Base-by-base conservation (phyloP, 2,113 vertebrate genomes). In the Manacus vitellinus region DNA sequence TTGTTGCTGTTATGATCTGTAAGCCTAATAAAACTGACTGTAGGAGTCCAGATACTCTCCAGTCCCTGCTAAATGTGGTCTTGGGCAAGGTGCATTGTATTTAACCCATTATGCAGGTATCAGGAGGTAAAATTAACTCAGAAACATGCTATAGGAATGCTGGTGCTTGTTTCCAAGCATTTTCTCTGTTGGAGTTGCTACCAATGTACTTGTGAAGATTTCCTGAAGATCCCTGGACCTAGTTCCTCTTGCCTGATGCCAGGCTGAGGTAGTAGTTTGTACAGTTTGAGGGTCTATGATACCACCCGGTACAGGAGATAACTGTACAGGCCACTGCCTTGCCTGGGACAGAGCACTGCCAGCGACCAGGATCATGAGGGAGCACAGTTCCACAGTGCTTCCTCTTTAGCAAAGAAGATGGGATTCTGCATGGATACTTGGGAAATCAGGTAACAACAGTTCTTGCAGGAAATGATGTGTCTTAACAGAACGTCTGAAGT, bases 261-360 rank as follows among this genome's bases (percentile, higher is more conserved):
- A 98, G 98, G 98, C 99, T 99, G 99, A 99, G 99, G 99, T 99
- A 99, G 99, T 99, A 99, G 99, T 99, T 99, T 99, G 99, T 99
- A 99, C 99, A 99, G 99, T 99, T 99, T 99, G 98, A 99, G 99
- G 99, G 99, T 99, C 99, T 99, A 98, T 99, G 99, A 99, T 99
- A 99, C 98, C 99, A 98, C 99, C 99, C 99, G 98, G 99, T 99
- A 99, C 98, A 99, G 99, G 99, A 99, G 99, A 99, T 99, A 99
- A 99, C 99, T 99, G 99, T 99, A 99, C 99, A 99, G 99, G 98
- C 99, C 98, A 99, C 99, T 99, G 99, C 99, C 99, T 99, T 99
- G 99, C 99, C 98, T 98, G 99, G 98, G 98, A 98, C 98, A 97
- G 99, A 91, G 99, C 98, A 0, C 96, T 91, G 96, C 97, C 99